Percentiles rank a stretch among this genome's conserved stretches.
Evolutionary conservation across 2,797 vertebrate genomes (phyloP).

Genomic region (Botia almorhae): DNA sequence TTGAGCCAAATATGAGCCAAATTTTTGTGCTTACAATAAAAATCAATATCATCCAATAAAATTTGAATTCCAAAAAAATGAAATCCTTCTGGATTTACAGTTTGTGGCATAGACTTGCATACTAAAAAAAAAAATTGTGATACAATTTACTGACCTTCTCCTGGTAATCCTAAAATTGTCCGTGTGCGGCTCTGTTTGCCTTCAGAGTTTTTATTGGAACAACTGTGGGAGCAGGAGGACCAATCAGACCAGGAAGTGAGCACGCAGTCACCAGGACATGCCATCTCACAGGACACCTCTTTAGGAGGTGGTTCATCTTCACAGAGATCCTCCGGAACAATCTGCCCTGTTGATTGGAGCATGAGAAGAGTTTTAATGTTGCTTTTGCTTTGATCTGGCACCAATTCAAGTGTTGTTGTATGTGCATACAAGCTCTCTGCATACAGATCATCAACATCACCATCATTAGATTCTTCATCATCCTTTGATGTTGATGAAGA

Average conservation of each 20-base stretch:
- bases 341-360: conserved; percentile 76
- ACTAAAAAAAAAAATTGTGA: neutral
- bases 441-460: too few species aligned
- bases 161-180: conserved; percentile 86
- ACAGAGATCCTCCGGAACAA: conserved; percentile 78
- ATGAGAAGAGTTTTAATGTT: neutral
- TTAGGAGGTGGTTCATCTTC: conserved; percentile 72
- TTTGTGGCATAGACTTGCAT: neutral
- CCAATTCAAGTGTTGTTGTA: too few species aligned
- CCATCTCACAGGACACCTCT: conserved; percentile 79
- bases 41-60: neutral
- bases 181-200: conserved; percentile 89
- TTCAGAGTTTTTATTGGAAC: conserved; percentile 84
- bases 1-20: neutral
- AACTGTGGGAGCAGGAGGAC: conserved; percentile 91
- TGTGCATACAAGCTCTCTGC: too few species aligned
- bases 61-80: neutral
- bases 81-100: neutral
- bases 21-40: neutral
- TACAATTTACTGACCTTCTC: conserved; percentile 80
- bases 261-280: conserved; percentile 89
- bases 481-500: neutral
- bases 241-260: conserved; percentile 87
- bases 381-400: neutral
- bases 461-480: too few species aligned